Evolutionary conservation across 2,113 vertebrate species (phyloP).

Genomic region (Pelodiscus sinensis): DNA sequence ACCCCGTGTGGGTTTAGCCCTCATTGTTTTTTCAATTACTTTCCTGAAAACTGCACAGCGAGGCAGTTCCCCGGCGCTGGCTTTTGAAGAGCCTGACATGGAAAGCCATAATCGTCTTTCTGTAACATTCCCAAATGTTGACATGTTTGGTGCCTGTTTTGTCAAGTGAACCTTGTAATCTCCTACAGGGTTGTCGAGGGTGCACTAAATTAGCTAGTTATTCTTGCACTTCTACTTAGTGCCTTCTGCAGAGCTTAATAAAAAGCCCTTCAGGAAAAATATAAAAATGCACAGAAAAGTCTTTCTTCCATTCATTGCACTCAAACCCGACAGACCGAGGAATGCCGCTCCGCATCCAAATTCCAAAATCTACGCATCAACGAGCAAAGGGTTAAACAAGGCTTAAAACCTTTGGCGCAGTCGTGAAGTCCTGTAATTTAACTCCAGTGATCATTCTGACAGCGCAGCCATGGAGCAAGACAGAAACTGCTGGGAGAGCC

Average conservation of each 20-base stretch:
- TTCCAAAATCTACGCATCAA: neutral
- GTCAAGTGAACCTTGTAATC: constrained; percentile 56
- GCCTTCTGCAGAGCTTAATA: constrained; percentile 29
- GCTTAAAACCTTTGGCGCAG: constrained; percentile 47
- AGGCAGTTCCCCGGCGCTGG: constrained; percentile 53
- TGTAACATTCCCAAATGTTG: constrained; percentile 51
- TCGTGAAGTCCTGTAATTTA: constrained; percentile 45
- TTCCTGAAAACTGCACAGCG: neutral
- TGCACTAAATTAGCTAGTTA: constrained; percentile 54
- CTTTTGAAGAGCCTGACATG: constrained; percentile 37
- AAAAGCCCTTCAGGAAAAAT: constrained; percentile 63
- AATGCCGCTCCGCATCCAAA: fast-evolving
- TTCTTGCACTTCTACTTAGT: constrained; percentile 5
- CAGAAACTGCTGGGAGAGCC: constrained; percentile 59
- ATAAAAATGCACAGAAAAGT: constrained; percentile 36
- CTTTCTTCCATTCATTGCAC: constrained; percentile 20
- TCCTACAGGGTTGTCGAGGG: constrained; percentile 42
- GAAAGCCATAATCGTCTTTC: constrained; percentile 14
- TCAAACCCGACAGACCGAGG: neutral
- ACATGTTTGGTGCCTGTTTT: constrained; percentile 65
- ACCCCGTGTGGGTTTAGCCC: constrained; percentile 30
- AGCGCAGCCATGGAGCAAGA: constrained; percentile 62
- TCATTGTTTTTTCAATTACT: constrained; percentile 47
- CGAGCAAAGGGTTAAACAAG: constrained; percentile 48
- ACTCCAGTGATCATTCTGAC: constrained; percentile 61